Evolutionary conservation across 2,113 vertebrate species (phyloP).

Genomic region (Dinomys branickii): DNA sequence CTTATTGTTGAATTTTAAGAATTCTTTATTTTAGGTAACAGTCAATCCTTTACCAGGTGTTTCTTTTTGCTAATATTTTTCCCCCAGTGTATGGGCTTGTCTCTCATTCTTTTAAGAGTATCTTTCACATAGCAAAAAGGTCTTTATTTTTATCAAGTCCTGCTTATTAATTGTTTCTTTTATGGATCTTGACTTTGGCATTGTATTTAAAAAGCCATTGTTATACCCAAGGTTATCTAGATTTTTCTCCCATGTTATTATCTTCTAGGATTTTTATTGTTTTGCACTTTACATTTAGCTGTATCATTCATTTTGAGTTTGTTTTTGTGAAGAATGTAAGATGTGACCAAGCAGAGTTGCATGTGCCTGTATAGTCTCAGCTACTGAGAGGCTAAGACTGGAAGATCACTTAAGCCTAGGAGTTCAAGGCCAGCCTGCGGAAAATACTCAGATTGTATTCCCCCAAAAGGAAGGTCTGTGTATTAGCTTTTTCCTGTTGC

Average conservation of each 20-base stretch:
- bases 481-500: background rate
- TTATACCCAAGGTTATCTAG: background rate
- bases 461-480: background rate
- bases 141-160: background rate
- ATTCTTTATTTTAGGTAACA: background rate
- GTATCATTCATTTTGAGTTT: background rate
- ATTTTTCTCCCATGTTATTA: background rate
- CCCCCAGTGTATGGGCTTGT: background rate
- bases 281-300: background rate
- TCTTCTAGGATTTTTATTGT: background rate
- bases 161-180: background rate
- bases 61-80: background rate
- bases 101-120: background rate
- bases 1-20: background rate
- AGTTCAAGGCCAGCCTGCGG: background rate
- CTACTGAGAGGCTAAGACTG: background rate
- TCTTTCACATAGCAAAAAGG: background rate
- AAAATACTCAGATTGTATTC: background rate
- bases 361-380: background rate
- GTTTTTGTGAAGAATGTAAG: background rate
- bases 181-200: background rate
- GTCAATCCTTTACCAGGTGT: background rate
- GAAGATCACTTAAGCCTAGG: background rate
- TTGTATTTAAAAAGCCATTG: slow-evolving; percentile 8
- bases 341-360: background rate